Base-by-base conservation (phyloP, 2,113 vertebrate species). In the Myrmecophaga tridactyla region DNA sequence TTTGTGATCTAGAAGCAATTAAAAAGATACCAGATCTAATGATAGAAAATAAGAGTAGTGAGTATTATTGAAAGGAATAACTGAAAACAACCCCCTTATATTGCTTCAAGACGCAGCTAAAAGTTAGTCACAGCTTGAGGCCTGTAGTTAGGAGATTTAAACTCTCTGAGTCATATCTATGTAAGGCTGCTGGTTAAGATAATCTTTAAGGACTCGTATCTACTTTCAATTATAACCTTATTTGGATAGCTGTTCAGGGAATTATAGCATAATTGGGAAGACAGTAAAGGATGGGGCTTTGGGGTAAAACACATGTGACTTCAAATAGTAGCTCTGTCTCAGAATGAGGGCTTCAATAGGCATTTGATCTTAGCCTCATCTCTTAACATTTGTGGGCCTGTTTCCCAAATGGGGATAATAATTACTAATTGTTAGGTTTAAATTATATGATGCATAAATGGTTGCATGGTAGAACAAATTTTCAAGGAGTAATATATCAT, bases 31-130 rank as follows among this genome's bases (percentile, higher is more conserved):
- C n/a, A 78, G 36, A 29, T 1, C 21, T 53, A n/a, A 12, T 3
- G 18, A 48, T 8, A 58, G 53, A 65, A 15, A 62, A 58, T 48
- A 39, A 56, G 48, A 56, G 14, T 0, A 84, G 29, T 41, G 4
- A 4, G 14, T 58, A 63, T 41, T 56, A 84, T 17, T 34, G 25
- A 85, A 67, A 80, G n/a, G 6, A 69, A 11, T 53, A 39, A 53
- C 14, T 70, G 14, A 15, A 73, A 80, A n/a, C 9, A 43, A 14
- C 0, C 11, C n/a, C 23, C 4, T 13, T 13, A 2, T 0, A 11
- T 15, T 14, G 25, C 15, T 10, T 0, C 7, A 23, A 5, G 51
- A 1, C 34, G 20, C 20, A 75, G 39, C 41, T 46, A 21, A 67
- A 48, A 56, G 29, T 4, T 48, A 63, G 36, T 21, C 39, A n/a